Conservation (phyloP, 2,113 vertebrate genomes). For the Dasyprocta punctata region DNA sequence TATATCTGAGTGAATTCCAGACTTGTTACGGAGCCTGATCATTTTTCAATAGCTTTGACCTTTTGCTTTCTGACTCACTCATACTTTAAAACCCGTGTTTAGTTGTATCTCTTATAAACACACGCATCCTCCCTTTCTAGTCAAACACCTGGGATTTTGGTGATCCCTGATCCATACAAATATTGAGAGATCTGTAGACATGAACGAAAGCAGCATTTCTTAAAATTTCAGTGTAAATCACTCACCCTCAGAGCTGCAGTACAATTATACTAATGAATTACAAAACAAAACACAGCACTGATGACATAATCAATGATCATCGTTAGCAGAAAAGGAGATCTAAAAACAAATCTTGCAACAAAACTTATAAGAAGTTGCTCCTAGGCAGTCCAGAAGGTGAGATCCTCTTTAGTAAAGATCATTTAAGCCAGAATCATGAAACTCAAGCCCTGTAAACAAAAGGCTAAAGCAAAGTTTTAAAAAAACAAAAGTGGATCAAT, state of each 20-base stretch:
- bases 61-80: neutral
- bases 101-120: neutral
- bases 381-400: neutral
- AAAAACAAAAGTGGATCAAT: slow-evolving; percentile 7
- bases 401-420: neutral
- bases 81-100: neutral
- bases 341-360: neutral
- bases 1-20: neutral
- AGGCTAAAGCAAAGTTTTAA: neutral
- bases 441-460: neutral
- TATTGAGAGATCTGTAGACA: neutral
- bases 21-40: neutral
- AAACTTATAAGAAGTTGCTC: neutral
- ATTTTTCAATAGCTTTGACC: slow-evolving; percentile 22
- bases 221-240: neutral
- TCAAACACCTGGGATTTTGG: neutral
- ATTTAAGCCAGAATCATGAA: neutral
- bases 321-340: neutral
- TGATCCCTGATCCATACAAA: neutral
- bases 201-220: neutral
- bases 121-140: neutral
- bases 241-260: neutral
- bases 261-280: neutral
- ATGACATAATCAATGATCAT: neutral
- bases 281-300: neutral